phyloP scores from a whole-genome alignment of 2,113 vertebrate species.

The Struthio camelus region DNA sequence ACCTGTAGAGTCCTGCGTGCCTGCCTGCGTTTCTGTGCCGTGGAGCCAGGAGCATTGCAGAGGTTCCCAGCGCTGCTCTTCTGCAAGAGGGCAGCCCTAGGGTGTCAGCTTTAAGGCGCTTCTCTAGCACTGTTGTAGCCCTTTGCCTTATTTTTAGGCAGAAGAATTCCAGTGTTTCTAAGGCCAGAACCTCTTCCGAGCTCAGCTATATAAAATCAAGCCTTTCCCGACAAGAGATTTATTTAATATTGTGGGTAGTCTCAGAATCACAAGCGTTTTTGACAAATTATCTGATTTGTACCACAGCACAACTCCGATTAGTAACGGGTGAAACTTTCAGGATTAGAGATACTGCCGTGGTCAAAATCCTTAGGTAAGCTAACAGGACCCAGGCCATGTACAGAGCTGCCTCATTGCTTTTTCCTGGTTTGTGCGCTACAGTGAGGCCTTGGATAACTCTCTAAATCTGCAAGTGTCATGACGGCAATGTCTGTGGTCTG shows the following conservation, averaged over 20 bases:
- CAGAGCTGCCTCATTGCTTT: no score
- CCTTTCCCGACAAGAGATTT: neutral
- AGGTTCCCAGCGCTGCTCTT: neutral
- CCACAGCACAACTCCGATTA: neutral
- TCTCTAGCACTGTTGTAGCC: accelerated
- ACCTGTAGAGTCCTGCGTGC: neutral
- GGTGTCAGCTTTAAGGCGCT: neutral
- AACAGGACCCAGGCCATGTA: neutral
- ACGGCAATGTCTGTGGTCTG: neutral
- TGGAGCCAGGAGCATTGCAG: neutral
- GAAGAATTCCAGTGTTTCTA: neutral
- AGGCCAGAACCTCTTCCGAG: neutral
- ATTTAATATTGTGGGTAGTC: neutral
- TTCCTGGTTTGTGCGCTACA: neutral
- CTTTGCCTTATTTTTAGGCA: neutral
- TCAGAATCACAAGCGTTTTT: neutral
- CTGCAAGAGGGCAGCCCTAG: accelerated
- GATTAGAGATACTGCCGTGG: neutral
- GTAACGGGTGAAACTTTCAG: neutral
- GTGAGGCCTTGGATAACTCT: neutral
- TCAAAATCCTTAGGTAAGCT: neutral
- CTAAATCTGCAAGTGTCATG: neutral
- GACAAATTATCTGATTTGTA: neutral
- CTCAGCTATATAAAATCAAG: neutral
- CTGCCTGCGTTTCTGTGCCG: neutral